Evolutionary conservation across 2,888 invertebrate genomes (phyloP), one percentile per base, ranked within the genome.

Genomic region (Acronicta leporina): DNA sequence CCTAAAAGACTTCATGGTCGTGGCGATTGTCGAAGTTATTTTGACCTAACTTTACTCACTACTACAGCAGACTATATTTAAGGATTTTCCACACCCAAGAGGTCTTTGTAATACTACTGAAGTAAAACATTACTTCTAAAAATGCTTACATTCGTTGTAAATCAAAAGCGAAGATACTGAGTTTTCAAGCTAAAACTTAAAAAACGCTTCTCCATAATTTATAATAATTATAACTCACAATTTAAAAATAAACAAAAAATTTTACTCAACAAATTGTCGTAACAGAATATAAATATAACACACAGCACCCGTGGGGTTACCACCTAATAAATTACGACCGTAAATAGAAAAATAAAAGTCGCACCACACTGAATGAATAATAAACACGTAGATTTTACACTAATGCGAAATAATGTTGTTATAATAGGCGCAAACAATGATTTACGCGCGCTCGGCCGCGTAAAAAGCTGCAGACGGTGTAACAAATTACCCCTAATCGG

Each of bases 261-360:
- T 20, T 20, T 20, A 20, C 20, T 4, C 20, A 40, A 57, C 46
- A 51, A 45, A 49, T 44, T 38, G 59, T 48, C 40, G 38, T 57
- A 59, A 76, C 55, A 53, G 42, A 68, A 65, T 62, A 68, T 62
- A 71, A 66, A 71, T 43, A 58, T 46, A 50, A 52, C 48, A 42
- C 42, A 55, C 38, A 5, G 15, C 52, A 43, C 59, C 72, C 68
- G 16, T 35, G 62, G 43, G 68, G n/a, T 50, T 54, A 38, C 42
- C 73, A 61, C 63, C 58, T 49, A 47, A 78, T 79, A 79, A 75
- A 79, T 77, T 65, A 68, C 68, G 40, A 42, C 44, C 47, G 75
- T 72, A 79, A 84, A 84, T 82, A 81, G 79, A 81, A 84, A 84
- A 83, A 78, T 81, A 83, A 80, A 82, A 73, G 67, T 70, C 73